Evolutionary conservation across 35 echinoderm and acorn worm species (phyloP).

Genomic region (Chiridota heheva): DNA sequence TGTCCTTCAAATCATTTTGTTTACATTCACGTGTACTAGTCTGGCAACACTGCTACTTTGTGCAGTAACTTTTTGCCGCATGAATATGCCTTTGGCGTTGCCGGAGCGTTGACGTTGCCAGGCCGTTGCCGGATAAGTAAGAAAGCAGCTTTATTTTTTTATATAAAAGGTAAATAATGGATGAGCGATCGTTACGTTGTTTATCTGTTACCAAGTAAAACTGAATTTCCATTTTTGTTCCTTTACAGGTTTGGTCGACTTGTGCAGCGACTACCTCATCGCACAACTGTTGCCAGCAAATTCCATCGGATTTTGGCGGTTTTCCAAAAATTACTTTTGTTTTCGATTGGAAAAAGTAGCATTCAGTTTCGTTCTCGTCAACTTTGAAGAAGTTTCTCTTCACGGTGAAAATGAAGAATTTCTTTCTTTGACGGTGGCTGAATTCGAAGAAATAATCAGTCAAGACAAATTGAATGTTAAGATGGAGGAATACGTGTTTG

Average conservation of each 20-base stretch:
- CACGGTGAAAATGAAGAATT: conserved; percentile 65
- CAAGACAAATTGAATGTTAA: conserved; percentile 92
- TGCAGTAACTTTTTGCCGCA: no score
- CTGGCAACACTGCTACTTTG: no score
- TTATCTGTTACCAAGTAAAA: neutral
- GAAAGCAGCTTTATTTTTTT: neutral
- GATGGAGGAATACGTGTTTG: conserved; percentile 97
- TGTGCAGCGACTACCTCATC: conserved; percentile 67
- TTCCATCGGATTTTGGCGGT: conserved; percentile 86
- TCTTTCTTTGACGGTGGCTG: conserved; percentile 60
- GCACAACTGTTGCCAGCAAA: conserved; percentile 67
- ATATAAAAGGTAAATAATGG: neutral
- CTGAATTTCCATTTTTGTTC: no score
- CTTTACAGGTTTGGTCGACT: conserved; percentile 66
- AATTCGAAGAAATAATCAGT: conserved; percentile 65
- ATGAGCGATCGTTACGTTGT: neutral
- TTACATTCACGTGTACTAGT: no score
- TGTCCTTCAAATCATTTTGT: no score
- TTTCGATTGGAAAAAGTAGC: conserved; percentile 61
- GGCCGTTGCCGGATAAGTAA: neutral
- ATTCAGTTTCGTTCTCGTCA: conserved; percentile 72
- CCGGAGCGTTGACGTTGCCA: no score
- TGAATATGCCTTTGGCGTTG: no score
- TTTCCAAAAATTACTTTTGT: conserved; percentile 85
- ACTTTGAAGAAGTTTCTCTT: conserved; percentile 79